Conservation (phyloP, 2,888 invertebrate genomes). For the Periphyllus acericola region DNA sequence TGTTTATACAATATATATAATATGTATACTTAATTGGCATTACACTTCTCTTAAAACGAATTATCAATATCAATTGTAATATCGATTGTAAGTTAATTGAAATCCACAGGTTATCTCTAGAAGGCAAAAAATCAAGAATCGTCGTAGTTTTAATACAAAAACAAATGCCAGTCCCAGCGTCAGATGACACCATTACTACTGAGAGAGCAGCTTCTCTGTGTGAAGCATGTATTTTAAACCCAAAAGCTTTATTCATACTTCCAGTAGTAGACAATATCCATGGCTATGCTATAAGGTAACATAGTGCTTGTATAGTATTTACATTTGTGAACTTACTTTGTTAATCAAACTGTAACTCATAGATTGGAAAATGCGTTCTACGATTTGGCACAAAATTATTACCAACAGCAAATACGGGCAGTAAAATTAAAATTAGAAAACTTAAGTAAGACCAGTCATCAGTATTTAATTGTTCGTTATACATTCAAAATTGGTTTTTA, state of each 20-base stretch:
- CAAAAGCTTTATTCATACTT: conserved; percentile 91
- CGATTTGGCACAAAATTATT: conserved; percentile 92
- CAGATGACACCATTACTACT: conserved; percentile 85
- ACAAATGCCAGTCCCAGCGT: conserved; percentile 77
- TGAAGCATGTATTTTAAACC: conserved; percentile 88
- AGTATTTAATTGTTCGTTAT: conserved; percentile 91
- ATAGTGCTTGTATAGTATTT: conserved; percentile 61
- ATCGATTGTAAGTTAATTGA: no score
- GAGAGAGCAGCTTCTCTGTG: conserved; percentile 93
- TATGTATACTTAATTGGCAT: not conserved
- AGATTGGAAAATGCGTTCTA: conserved; percentile 93
- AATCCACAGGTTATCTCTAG: conserved; percentile 74
- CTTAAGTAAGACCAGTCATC: conserved; percentile 89
- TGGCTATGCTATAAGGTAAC: conserved; percentile 75
- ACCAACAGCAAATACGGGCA: conserved; percentile 86
- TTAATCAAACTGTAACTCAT: conserved; percentile 22
- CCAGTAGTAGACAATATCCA: conserved; percentile 89
- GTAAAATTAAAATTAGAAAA: conserved; percentile 90
- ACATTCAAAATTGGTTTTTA: conserved; percentile 97
- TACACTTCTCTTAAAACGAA: no score
- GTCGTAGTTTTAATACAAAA: conserved; percentile 92
- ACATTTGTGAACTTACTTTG: not conserved
- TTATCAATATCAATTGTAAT: no score
- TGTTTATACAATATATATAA: not conserved
- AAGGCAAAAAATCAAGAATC: conserved; percentile 79